Evolutionary conservation across 2,888 invertebrate genomes (phyloP).

Genomic region (Drosophila anomelani): DNA sequence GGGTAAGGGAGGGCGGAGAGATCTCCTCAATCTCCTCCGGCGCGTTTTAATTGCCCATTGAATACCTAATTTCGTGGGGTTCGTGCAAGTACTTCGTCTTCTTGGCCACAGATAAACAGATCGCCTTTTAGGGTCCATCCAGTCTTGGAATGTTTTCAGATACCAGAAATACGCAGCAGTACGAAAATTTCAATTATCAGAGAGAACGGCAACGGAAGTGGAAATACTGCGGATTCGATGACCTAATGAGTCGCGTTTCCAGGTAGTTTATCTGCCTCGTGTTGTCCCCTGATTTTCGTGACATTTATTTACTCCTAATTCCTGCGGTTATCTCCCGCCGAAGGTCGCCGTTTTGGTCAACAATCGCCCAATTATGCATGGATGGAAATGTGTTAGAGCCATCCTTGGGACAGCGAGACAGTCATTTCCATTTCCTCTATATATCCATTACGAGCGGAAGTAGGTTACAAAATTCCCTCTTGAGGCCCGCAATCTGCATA

Average conservation of each 20-base stretch:
- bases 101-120: constrained; percentile 23
- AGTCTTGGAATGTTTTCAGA: constrained; percentile 6
- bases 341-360: constrained; percentile 54
- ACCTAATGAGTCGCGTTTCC: constrained; percentile 33
- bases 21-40: constrained; percentile 37
- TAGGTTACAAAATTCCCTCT: neutral
- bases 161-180: constrained; percentile 1
- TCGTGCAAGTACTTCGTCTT: neutral
- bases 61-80: constrained; percentile 39
- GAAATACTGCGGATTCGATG: constrained; percentile 11
- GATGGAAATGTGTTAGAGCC: constrained; percentile 44
- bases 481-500: constrained; percentile 4
- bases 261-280: constrained; percentile 17
- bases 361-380: constrained; percentile 49
- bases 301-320: constrained; percentile 56
- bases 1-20: neutral
- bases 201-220: constrained; percentile 9
- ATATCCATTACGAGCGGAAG: constrained; percentile 37
- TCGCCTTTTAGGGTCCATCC: constrained; percentile 25
- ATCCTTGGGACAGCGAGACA: neutral
- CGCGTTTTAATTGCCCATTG: constrained; percentile 48
- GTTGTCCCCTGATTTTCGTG: constrained; percentile 36
- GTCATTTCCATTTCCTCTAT: constrained; percentile 11
- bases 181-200: constrained; percentile 10
- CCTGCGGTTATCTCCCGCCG: constrained; percentile 36